Percentiles rank a stretch among this genome's conserved stretches.
Evolutionary conservation across 64 coral and sea anemone genomes (phyloP).

Genomic region (Cladopsammia gracilis): DNA sequence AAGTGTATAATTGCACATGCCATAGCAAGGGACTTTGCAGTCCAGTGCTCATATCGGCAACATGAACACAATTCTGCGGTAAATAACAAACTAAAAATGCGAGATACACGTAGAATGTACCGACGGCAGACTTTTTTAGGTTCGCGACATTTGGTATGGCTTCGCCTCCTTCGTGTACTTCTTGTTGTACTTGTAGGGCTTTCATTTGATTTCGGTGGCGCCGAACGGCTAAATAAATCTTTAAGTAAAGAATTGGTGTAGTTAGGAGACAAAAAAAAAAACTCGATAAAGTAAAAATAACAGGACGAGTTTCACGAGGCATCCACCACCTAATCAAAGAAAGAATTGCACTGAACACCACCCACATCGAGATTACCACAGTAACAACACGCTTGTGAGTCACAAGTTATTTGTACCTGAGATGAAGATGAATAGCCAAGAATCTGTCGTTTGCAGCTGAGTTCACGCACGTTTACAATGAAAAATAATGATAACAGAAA

Average conservation of each 20-base stretch:
- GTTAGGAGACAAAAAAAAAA: background rate
- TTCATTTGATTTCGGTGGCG: background rate
- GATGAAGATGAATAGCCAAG: background rate
- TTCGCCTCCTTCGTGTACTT: background rate
- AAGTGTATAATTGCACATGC: background rate
- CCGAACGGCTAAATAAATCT: background rate
- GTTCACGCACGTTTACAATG: no score
- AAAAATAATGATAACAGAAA: no score
- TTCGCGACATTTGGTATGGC: background rate
- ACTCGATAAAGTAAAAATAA: background rate
- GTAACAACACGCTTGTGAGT: background rate
- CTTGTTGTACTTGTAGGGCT: background rate
- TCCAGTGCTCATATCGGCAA: background rate
- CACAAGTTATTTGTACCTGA: background rate
- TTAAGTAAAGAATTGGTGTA: background rate
- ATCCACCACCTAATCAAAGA: background rate
- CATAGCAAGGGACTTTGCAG: background rate
- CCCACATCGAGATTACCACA: background rate
- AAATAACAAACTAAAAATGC: background rate
- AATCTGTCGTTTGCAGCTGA: background rate
- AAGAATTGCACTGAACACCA: background rate
- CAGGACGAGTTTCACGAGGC: no score
- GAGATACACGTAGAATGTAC: background rate
- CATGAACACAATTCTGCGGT: background rate
- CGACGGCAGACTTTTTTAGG: background rate